phyloP scores from a whole-genome alignment of 1,140 invertebrate species.

The Zaprionus tsacasi region DNA sequence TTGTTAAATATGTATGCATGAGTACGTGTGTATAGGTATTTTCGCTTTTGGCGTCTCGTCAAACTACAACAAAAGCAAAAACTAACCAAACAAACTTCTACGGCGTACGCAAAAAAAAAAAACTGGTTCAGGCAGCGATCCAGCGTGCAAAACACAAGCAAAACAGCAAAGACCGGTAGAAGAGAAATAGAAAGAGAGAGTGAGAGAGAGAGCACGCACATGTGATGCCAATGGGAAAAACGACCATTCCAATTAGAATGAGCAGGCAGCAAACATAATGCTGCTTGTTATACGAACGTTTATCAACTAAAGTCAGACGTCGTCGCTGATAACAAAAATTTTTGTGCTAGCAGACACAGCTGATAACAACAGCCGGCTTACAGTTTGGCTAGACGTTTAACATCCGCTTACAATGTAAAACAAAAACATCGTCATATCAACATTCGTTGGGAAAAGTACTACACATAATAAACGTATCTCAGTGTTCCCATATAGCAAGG shows the following conservation, averaged over 20 bases:
- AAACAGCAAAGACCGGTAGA: slow-evolving; percentile 34
- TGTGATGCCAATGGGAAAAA: slow-evolving; percentile 30
- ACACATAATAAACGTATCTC: neutral
- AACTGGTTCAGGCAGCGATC: slow-evolving; percentile 54
- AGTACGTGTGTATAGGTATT: neutral
- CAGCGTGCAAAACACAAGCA: slow-evolving; percentile 56
- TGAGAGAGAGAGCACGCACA: neutral
- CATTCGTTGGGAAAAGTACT: neutral
- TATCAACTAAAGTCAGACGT: slow-evolving; percentile 68
- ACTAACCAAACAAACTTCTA: slow-evolving; percentile 64
- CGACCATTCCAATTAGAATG: slow-evolving; percentile 46
- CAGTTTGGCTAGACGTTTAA: slow-evolving; percentile 7
- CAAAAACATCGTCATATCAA: slow-evolving; percentile 1
- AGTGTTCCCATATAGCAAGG: neutral
- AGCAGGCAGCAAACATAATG: slow-evolving; percentile 27
- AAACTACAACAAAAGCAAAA: slow-evolving; percentile 58
- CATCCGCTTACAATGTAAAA: slow-evolving; percentile 52
- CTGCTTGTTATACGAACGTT: slow-evolving; percentile 23
- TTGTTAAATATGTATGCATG: slow-evolving; percentile 1
- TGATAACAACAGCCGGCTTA: slow-evolving; percentile 53
- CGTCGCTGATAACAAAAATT: slow-evolving; percentile 52
- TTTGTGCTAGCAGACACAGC: slow-evolving; percentile 20
- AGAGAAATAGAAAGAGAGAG: neutral
- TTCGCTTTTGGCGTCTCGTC: slow-evolving; percentile 27
- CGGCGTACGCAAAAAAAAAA: slow-evolving; percentile 33